These are phyloP conservation scores for Verasper variegatus DNA, from an alignment of 2,113 vertebrate genomes.

Conservation along the genomic window DNA sequence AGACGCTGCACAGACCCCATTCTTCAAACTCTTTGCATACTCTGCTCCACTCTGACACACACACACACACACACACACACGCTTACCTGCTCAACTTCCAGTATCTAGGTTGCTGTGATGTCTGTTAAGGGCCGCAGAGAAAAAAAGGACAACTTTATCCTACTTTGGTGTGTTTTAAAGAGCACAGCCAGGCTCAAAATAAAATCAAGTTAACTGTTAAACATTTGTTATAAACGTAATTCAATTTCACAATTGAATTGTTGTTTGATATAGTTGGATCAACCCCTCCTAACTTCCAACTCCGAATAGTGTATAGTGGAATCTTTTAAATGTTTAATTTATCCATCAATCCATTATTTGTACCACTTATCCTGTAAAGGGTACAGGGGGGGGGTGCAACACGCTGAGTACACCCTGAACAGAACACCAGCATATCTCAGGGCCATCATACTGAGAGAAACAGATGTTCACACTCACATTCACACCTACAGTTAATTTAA, in stretches of 20 bases:
- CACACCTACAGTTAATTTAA: no score
- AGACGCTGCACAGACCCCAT: constrained; percentile 28
- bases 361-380: no score
- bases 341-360: no score
- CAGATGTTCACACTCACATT: no score
- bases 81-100: constrained; percentile 5
- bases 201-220: neutral
- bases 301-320: neutral
- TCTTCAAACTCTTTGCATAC: constrained; percentile 38
- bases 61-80: neutral
- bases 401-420: no score
- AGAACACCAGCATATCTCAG: no score
- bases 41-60: constrained; percentile 5
- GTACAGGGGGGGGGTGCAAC: no score
- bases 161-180: constrained; percentile 42
- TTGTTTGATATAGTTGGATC: neutral
- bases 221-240: neutral
- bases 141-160: constrained; percentile 26
- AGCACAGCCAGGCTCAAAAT: constrained; percentile 24
- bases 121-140: constrained; percentile 26
- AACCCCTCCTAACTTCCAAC: neutral
- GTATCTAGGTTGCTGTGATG: constrained; percentile 52
- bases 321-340: neutral
- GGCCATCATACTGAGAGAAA: no score
- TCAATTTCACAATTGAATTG: neutral